Conservation (phyloP, 2,888 invertebrate species). For the Stenoptilia bipunctidactyla region DNA sequence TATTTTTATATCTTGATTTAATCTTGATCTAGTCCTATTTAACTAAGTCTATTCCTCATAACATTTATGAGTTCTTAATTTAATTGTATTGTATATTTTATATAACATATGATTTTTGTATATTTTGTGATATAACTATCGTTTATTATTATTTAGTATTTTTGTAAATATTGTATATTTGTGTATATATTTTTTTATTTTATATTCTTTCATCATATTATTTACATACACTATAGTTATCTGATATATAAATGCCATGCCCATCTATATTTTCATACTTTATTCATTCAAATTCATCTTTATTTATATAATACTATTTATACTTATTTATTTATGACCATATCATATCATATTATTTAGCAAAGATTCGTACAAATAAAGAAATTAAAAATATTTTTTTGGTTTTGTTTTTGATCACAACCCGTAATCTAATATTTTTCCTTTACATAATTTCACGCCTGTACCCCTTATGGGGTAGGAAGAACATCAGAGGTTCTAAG, state of each 20-base stretch:
- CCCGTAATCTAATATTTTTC: no score
- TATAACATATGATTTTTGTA: conserved; percentile 16
- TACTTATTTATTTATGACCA: background rate
- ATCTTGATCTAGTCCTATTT: conserved; percentile 44
- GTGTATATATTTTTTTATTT: conserved; percentile 16
- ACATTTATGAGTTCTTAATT: conserved; percentile 10
- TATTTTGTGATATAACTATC: conserved; percentile 2
- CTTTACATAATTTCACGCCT: no score
- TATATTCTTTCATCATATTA: conserved; percentile 14
- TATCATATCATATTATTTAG: conserved; percentile 18
- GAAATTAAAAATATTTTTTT: conserved; percentile 31
- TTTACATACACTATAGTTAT: conserved; percentile 11
- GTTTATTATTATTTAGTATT: conserved; percentile 1
- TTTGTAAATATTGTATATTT: conserved; percentile 5
- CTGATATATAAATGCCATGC: background rate
- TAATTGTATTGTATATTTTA: conserved; percentile 8
- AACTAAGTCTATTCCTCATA: conserved; percentile 31
- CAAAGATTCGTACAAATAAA: conserved; percentile 60
- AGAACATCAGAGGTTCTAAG: no score
- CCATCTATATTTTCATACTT: background rate
- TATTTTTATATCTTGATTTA: conserved; percentile 21
- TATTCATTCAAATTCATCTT: conserved; percentile 11
- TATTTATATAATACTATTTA: conserved; percentile 12
- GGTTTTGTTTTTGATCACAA: conserved; percentile 15
- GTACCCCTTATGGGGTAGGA: no score